Evolutionary conservation across 2,113 vertebrate species (phyloP).

Genomic region (Stercorarius parasiticus): DNA sequence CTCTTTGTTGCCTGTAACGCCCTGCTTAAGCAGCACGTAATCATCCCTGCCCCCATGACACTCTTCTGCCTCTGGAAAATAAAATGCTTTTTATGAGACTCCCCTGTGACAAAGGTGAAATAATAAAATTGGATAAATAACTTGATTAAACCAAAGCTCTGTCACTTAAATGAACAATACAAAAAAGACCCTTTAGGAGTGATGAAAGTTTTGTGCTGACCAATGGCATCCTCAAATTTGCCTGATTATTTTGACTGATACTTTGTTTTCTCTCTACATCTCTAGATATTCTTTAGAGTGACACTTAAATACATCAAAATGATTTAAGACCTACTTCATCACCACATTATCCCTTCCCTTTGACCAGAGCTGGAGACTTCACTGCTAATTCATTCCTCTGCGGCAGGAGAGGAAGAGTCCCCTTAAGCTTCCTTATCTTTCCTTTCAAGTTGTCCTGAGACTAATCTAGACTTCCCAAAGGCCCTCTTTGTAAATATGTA

Average conservation of each 20-base stretch:
- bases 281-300: constrained; percentile 12
- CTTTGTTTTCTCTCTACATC: constrained; percentile 14
- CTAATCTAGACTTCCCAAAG: constrained; percentile 5
- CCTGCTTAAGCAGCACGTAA: background rate
- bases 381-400: constrained; percentile 33
- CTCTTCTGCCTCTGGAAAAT: background rate
- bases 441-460: constrained; percentile 29
- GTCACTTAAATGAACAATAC: background rate
- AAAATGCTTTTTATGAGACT: background rate
- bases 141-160: background rate
- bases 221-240: background rate
- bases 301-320: constrained; percentile 35
- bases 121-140: background rate
- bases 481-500: background rate
- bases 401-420: constrained; percentile 15
- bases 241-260: background rate
- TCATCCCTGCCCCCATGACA: background rate
- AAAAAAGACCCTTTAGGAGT: background rate
- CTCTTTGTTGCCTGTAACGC: background rate
- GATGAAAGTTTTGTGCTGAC: fast-evolving
- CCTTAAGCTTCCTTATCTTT: constrained; percentile 60
- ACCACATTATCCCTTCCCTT: constrained; percentile 40
- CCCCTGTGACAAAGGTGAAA: background rate
- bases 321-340: constrained; percentile 53
- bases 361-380: constrained; percentile 54